Evolutionary conservation across 1,140 invertebrate genomes (phyloP).

Genomic region (Maniola jurtina): DNA sequence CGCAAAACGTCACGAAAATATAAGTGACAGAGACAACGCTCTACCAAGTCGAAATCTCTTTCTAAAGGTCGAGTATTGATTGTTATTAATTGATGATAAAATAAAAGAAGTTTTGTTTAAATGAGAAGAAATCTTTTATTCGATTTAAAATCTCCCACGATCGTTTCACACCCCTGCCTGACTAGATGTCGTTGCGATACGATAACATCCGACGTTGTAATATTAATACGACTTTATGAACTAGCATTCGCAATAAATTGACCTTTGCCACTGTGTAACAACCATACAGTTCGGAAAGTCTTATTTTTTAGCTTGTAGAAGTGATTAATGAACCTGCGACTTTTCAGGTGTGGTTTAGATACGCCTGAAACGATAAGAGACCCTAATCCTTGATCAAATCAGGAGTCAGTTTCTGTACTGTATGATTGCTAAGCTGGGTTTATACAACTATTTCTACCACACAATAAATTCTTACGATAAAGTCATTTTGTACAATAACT

Average conservation of each 20-base stretch:
- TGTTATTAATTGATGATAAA: background rate
- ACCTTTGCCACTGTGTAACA: background rate
- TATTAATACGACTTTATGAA: background rate
- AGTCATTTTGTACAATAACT: background rate
- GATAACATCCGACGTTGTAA: background rate
- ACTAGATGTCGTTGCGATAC: slow-evolving; percentile 15
- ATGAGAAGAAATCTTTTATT: slow-evolving; percentile 46
- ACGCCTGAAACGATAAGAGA: too few species aligned
- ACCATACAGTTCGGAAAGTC: background rate
- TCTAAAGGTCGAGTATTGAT: too few species aligned
- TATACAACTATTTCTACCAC: background rate
- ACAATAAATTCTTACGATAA: background rate
- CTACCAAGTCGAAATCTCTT: too few species aligned
- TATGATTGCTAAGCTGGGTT: background rate
- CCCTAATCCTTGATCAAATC: background rate
- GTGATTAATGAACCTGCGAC: too few species aligned
- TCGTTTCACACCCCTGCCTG: slow-evolving; percentile 18
- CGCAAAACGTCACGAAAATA: too few species aligned
- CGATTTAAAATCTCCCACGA: slow-evolving; percentile 37
- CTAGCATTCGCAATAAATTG: slow-evolving; percentile 11
- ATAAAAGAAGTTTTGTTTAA: slow-evolving; percentile 2
- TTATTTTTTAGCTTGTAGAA: background rate
- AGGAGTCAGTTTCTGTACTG: background rate
- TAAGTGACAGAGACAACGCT: too few species aligned
- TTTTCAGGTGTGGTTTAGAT: too few species aligned